These are phyloP conservation scores for Chiridota heheva DNA, from an alignment of 35 echinoderm and acorn worm genomes.

Conservation along the genomic window DNA sequence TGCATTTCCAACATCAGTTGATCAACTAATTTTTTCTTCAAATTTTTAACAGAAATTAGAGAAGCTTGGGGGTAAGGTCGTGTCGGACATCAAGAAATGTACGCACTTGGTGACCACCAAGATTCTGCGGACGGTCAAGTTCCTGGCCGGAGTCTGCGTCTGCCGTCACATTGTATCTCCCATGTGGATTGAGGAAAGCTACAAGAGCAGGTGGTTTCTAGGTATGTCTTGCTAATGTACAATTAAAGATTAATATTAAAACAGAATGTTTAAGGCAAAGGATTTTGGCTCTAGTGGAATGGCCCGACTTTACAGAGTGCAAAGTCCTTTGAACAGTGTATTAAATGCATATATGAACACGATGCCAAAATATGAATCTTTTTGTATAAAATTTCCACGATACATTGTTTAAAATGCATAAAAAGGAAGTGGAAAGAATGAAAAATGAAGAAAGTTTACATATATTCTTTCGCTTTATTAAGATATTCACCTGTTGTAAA, in stretches of 20 bases:
- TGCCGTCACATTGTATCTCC: conserved; percentile 75
- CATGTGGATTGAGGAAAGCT: conserved; percentile 92
- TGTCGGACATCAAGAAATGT: conserved; percentile 55
- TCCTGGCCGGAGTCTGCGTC: conserved; percentile 79
- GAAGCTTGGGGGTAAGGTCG: conserved; percentile 73
- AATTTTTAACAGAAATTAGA: conserved; percentile 76
- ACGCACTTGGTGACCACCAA: conserved; percentile 79
- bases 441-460: no score
- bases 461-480: no score
- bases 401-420: no score
- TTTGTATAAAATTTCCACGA: background rate
- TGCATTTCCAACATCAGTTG: no score
- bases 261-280: background rate
- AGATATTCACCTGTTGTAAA: no score
- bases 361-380: no score
- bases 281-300: background rate
- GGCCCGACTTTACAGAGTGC: background rate
- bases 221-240: conserved; percentile 34
- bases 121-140: conserved; percentile 85
- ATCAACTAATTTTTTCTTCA: no score
- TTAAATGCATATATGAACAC: no score
- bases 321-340: background rate
- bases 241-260: background rate
- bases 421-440: no score
- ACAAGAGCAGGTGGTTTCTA: conserved; percentile 86